Evolutionary conservation across 2,113 vertebrate species (phyloP), one percentile per base, ranked within the genome.

Genomic region (Dipodomys spectabilis): DNA sequence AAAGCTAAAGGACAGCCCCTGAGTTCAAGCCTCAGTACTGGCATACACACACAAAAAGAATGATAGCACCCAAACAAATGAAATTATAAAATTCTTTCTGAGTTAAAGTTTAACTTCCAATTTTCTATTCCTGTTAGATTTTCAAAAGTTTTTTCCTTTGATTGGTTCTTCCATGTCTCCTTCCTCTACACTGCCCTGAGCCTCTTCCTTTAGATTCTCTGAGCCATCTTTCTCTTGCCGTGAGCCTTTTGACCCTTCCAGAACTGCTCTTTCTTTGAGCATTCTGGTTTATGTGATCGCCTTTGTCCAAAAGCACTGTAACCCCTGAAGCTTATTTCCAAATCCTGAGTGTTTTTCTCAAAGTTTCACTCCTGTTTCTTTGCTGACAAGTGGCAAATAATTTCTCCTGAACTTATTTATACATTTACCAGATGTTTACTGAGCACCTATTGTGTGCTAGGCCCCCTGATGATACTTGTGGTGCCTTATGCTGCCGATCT

Each of bases 371-470:
- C 86, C 84, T 68, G 13, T 85, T 79, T 92, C 69, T 82, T 94
- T 83, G 32, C 62, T 72, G 12, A 93, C 77, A 49, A 45, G 27
- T 89, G 88, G 64, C 18, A 81, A 81, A 89, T 84, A 88, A 67
- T 94, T 80, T 93, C 32, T 91, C 69, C 45, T 88, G 45, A 28
- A 44, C 20, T 87, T 13, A 32, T 90, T 81, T 92, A 80, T 94
- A 27, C 12, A 53, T 85, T 81, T 72, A 45, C 60, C 60, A 95
- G 71, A 82, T 68, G n/a, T 94, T 93, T 86, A 71, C 65, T 88
- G 71, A 79, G 23, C 57, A 87, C 25, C 28, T 90, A 39, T 68
- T 81, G 10, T n/a, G 23, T 75, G 84, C 64, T 81, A 89, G 72
- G 88, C 60, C 18, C 25, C 53, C 32, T 80, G 62, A 82, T 89